Percentiles rank a stretch among this genome's conserved stretches.
phyloP scores from a whole-genome alignment of 2,888 invertebrate species.

The Chrysina gloriosa region DNA sequence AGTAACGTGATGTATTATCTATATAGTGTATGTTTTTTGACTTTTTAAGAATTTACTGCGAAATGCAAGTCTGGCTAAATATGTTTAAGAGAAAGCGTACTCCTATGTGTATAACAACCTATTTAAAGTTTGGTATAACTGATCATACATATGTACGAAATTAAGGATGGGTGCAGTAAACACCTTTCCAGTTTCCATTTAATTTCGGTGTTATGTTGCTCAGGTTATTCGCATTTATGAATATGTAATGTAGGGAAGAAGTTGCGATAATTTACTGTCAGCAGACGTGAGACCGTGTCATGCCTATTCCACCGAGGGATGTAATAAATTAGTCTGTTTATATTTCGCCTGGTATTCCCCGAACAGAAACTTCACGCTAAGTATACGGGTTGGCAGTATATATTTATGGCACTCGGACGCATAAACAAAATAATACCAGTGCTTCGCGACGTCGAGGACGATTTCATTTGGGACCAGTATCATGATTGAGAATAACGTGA shows the following conservation, averaged over 20 bases:
- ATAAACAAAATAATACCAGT: not conserved
- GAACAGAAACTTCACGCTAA: not conserved
- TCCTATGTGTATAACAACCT: no score
- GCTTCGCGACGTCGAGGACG: not conserved
- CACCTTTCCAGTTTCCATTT: no score
- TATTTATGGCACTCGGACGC: not conserved
- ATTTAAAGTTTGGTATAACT: no score
- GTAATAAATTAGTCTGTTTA: not conserved
- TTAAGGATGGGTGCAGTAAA: no score
- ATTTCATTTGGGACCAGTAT: not conserved
- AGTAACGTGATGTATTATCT: no score
- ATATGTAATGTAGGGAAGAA: not conserved
- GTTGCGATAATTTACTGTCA: not conserved
- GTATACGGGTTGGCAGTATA: not conserved
- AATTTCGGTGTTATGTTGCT: no score
- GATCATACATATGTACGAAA: no score
- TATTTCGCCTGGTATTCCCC: not conserved
- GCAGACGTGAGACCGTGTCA: not conserved
- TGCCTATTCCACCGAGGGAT: not conserved
- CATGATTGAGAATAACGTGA: not conserved
- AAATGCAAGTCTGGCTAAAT: no score
- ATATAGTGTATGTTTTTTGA: no score
- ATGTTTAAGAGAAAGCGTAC: no score
- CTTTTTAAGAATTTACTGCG: no score
- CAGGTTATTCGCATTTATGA: not conserved